Evolutionary conservation across 2,888 invertebrate species (phyloP).

Genomic region (Scrobipalpa costella): DNA sequence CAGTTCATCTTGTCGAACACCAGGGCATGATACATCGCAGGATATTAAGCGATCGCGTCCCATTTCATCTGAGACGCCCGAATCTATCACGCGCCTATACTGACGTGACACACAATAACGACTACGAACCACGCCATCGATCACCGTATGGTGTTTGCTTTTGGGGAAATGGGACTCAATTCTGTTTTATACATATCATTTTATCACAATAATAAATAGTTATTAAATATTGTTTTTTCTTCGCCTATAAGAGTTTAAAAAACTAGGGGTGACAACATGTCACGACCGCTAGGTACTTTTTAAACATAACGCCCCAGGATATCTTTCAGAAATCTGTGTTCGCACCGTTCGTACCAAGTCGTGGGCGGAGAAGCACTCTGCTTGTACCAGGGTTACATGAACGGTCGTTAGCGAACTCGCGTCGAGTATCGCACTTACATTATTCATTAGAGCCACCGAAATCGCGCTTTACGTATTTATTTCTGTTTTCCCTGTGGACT

Average conservation of each 20-base stretch:
- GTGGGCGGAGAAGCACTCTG: neutral
- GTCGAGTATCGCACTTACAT: constrained; percentile 25
- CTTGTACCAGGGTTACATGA: constrained; percentile 19
- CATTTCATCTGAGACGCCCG: constrained; percentile 10
- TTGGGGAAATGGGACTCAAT: neutral
- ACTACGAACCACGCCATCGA: constrained; percentile 2
- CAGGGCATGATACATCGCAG: constrained; percentile 22
- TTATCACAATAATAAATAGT: neutral
- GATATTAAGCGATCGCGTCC: constrained; percentile 22
- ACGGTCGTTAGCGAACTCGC: constrained; percentile 23
- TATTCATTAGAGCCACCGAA: constrained; percentile 25
- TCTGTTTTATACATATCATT: no score
- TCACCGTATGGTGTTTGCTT: constrained; percentile 3
- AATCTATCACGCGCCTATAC: constrained; percentile 16
- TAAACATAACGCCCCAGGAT: neutral
- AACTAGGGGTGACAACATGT: neutral
- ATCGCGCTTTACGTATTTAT: neutral
- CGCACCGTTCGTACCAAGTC: neutral
- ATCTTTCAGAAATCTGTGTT: constrained; percentile 1
- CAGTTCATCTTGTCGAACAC: constrained; percentile 4
- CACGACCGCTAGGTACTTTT: neutral
- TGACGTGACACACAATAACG: constrained; percentile 9
- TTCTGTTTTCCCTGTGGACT: constrained; percentile 10
- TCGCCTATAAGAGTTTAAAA: neutral
- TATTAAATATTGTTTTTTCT: neutral